These are phyloP conservation scores for Pyrocoelia pectoralis DNA, from an alignment of 2,888 invertebrate genomes.

Conservation along the genomic window DNA sequence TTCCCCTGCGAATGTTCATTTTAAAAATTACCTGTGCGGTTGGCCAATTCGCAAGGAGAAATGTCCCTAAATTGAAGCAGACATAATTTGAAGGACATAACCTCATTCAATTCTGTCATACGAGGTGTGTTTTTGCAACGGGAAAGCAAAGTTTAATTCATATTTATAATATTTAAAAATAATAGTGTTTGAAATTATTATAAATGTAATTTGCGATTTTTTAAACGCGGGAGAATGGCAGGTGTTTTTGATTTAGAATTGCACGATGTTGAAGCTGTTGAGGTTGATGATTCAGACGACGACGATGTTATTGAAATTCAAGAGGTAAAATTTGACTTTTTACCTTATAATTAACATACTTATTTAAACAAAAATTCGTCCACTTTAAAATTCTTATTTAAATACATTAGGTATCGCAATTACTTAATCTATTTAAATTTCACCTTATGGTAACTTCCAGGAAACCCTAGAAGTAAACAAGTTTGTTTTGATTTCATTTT, in stretches of 20 bases:
- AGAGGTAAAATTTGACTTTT: constrained; percentile 70
- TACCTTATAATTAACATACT: constrained; percentile 5
- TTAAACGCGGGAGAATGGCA: constrained; percentile 66
- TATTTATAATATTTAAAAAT: constrained; percentile 2
- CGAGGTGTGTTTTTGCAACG: constrained; percentile 24
- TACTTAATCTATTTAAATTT: constrained; percentile 14
- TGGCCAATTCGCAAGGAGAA: neutral
- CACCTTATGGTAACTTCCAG: constrained; percentile 26
- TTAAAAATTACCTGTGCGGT: too few relatives aligned
- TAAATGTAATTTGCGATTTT: constrained; percentile 26
- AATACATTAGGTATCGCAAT: neutral
- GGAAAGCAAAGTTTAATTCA: neutral
- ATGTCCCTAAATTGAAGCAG: neutral
- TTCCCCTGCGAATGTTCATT: too few relatives aligned
- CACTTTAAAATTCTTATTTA: constrained; percentile 3
- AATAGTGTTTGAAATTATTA: constrained; percentile 6
- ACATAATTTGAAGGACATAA: constrained; percentile 16
- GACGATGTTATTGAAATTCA: constrained; percentile 90
- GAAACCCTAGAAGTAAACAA: constrained; percentile 21
- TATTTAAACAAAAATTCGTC: neutral
- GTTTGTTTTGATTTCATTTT: constrained; percentile 23
- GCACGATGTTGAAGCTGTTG: constrained; percentile 71
- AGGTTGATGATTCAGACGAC: constrained; percentile 80
- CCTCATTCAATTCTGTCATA: constrained; percentile 25
- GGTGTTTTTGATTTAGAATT: constrained; percentile 95